These are phyloP conservation scores for Atherinosoma microstoma DNA, from an alignment of 2,797 vertebrate genomes.

Conservation along the genomic window DNA sequence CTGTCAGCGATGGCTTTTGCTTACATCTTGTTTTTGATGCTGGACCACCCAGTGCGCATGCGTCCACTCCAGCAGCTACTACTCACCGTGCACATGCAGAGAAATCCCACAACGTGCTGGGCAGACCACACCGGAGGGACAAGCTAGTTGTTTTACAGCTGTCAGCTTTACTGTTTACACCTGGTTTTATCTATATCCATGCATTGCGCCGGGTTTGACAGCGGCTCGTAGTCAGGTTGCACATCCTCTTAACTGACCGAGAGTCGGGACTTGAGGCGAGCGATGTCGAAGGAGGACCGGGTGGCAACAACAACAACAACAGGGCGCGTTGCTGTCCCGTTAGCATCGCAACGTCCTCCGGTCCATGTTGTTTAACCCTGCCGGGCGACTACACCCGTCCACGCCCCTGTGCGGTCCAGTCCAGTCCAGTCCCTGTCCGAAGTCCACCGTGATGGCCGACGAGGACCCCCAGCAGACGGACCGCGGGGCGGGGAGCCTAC, in stretches of 20 bases:
- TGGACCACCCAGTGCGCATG: constrained; percentile 63
- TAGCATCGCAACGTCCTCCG: constrained; percentile 62
- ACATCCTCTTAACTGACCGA: constrained; percentile 10
- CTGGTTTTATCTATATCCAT: constrained; percentile 6
- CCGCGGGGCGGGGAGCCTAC: constrained; percentile 80
- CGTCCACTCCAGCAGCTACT: constrained; percentile 50
- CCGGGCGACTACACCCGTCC: constrained; percentile 30
- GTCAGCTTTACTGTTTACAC: constrained; percentile 18
- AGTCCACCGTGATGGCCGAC: constrained; percentile 86
- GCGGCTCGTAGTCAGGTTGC: constrained; percentile 13
- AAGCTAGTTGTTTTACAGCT: constrained; percentile 35
- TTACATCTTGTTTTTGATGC: constrained; percentile 65
- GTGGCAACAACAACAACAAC: constrained; percentile 65
- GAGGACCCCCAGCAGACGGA: constrained; percentile 82
- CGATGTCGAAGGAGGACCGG: constrained; percentile 65
- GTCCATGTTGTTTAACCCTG: constrained; percentile 57
- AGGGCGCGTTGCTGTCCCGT: constrained; percentile 69
- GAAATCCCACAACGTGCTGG: constrained; percentile 65
- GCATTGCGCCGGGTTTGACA: not conserved
- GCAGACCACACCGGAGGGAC: constrained; percentile 44
- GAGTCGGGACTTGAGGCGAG: constrained; percentile 47
- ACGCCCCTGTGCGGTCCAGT: constrained; percentile 40
- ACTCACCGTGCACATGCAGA: constrained; percentile 68
- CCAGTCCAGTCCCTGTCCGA: constrained; percentile 46
- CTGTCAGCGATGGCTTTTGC: constrained; percentile 12